Base-by-base conservation (phyloP, 2,113 vertebrate genomes). In the Leptobrachium ailaonicum region DNA sequence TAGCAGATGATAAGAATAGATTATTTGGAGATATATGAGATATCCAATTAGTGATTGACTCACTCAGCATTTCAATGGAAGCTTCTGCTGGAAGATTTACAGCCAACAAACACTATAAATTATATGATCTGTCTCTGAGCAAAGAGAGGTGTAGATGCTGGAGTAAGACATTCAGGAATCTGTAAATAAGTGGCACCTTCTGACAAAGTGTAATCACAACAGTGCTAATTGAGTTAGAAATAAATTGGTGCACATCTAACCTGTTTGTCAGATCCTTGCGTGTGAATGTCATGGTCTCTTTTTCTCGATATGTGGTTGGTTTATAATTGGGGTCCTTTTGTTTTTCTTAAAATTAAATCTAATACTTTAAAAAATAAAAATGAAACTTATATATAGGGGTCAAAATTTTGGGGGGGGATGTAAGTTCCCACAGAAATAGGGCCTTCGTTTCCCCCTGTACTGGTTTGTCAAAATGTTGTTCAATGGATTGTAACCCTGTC, bases 11-110 rank as follows among this genome's bases (percentile, higher is more conserved):
- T 87, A 82, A 62, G 85, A 84, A 82, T 56, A 83, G 84, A 85
- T 89, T 86, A 84, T 87, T 87, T 85, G 75, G 85, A 89, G 84
- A 87, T 85, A 71, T 41, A 73, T 77, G 83, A 84, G 79, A 83
- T 85, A 82, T 4, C 40, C 6, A 86, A 82, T 88, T 86, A 88
- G 84, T 67, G 66, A 79, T 84, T 85, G 85, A 86, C 82, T 85
- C 78, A 76, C 45, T 84, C 82, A 79, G 80, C 82, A 82, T 82
- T 87, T 85, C 73, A 82, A 71, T 85, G 53, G 62, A 82, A 87
- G 75, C 47, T 68, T 84, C 84, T 84, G 68, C 82, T 83, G n/a
- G 71, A 56, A 85, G 82, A 84, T 85, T 86, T 85, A 79, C 69
- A 82, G 75, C 47, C 82, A 85, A 76, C 63, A 44, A 73, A 0